Conservation (phyloP, 1,140 invertebrate species). For the Papilio polytes region DNA sequence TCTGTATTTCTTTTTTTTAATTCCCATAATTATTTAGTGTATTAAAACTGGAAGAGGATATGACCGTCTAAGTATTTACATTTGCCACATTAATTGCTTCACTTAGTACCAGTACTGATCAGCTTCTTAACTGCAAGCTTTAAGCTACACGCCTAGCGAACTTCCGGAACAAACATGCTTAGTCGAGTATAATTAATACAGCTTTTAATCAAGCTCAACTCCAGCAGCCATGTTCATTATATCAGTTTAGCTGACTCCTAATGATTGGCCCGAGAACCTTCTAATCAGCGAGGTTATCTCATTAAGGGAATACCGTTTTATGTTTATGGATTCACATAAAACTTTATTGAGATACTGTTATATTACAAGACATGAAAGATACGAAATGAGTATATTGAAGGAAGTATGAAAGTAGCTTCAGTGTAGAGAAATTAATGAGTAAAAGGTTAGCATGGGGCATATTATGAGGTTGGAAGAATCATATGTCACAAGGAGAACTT, state of each 20-base stretch:
- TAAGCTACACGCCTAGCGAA: constrained; percentile 32
- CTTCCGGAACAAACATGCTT: constrained; percentile 46
- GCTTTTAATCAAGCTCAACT: constrained; percentile 59
- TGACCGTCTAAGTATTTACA: background rate
- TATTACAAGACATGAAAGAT: background rate
- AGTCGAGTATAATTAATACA: constrained; percentile 54
- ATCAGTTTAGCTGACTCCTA: constrained; percentile 45
- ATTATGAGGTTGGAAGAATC: too few species aligned
- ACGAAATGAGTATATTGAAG: too few species aligned
- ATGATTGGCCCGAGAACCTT: constrained; percentile 38
- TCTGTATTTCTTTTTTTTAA: too few species aligned
- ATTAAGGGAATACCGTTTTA: constrained; percentile 9
- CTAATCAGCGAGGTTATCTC: constrained; percentile 23
- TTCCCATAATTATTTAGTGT: too few species aligned
- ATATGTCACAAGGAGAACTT: too few species aligned
- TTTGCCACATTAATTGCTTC: background rate
- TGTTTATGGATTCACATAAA: constrained; percentile 20
- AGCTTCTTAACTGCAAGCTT: constrained; percentile 30
- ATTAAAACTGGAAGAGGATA: background rate
- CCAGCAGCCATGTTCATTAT: constrained; percentile 57
- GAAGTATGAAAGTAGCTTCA: too few species aligned
- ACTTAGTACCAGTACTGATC: background rate
- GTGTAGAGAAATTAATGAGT: too few species aligned
- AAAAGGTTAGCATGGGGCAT: too few species aligned
- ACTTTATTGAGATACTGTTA: background rate